These are phyloP conservation scores for Ischnus inquisitorius DNA, from an alignment of 2,888 invertebrate genomes.

Conservation along the genomic window DNA sequence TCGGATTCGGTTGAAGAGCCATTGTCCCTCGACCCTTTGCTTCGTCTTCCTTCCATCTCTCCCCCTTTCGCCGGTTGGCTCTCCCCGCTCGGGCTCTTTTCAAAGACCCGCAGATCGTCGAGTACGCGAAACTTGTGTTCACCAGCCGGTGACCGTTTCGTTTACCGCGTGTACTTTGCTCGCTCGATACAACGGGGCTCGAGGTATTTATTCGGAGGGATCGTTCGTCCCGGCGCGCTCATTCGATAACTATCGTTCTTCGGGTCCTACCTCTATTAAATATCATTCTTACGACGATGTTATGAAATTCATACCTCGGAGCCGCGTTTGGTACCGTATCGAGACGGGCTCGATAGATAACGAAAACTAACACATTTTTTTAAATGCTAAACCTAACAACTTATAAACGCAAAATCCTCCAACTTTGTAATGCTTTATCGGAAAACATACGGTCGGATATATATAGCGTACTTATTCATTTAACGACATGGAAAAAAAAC, in stretches of 20 bases:
- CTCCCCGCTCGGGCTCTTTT: not conserved
- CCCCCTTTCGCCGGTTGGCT: not conserved
- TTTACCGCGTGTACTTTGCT: slow-evolving; percentile 1
- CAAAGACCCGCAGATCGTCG: slow-evolving; percentile 10
- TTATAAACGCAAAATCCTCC: too few relatives aligned
- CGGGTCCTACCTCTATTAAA: not conserved
- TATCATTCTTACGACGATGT: not conserved
- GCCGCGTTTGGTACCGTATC: too few relatives aligned
- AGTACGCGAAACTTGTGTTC: slow-evolving; percentile 15
- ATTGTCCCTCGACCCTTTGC: slow-evolving; percentile 24
- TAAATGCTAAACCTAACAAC: not conserved
- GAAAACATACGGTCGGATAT: too few relatives aligned
- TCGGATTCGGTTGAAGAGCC: slow-evolving; percentile 22
- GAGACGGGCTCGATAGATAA: not conserved
- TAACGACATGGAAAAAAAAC: too few relatives aligned
- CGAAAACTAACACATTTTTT: not conserved
- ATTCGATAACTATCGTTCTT: not conserved
- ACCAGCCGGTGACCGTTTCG: slow-evolving; percentile 3
- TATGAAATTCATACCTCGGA: not conserved
- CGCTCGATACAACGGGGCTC: slow-evolving; percentile 6
- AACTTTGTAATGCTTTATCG: too few relatives aligned
- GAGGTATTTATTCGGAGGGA: slow-evolving; percentile 8
- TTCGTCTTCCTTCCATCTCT: not conserved
- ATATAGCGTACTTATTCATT: too few relatives aligned
- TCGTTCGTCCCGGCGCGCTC: not conserved